Percentiles rank a stretch among this genome's conserved stretches.
Evolutionary conservation across 2,113 vertebrate genomes (phyloP).

Genomic region (Labeo rohita): DNA sequence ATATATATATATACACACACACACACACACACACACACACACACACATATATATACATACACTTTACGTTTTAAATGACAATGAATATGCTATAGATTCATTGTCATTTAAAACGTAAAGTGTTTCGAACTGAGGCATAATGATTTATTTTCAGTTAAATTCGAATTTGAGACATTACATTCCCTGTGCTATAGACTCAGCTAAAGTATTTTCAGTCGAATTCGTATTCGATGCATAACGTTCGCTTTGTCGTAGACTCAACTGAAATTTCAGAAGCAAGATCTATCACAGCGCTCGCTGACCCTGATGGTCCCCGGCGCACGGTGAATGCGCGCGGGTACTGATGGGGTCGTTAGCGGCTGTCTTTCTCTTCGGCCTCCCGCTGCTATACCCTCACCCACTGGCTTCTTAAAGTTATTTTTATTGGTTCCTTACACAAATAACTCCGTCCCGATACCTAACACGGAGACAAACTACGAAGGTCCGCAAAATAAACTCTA

Average conservation of each 20-base stretch:
- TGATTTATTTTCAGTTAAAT: background rate
- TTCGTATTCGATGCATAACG: background rate
- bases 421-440: constrained; percentile 44
- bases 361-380: constrained; percentile 40
- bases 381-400: constrained; percentile 16
- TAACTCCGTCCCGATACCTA: constrained; percentile 35
- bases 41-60: too few relatives aligned
- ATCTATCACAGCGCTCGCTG: constrained; percentile 13
- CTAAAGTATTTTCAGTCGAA: background rate
- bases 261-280: background rate
- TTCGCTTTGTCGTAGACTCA: background rate
- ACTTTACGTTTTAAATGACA: too few relatives aligned
- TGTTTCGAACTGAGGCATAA: background rate
- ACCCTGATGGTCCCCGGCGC: constrained; percentile 20
- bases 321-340: constrained; percentile 24
- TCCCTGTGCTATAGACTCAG: background rate
- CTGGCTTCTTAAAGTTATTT: constrained; percentile 40
- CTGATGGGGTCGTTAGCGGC: constrained; percentile 37
- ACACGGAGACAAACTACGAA: constrained; percentile 27
- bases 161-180: background rate
- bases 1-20: too few relatives aligned
- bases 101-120: background rate
- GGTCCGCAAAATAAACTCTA: constrained; percentile 38
- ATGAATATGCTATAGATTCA: too few relatives aligned
- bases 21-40: too few relatives aligned